These are phyloP conservation scores for Melipona bicolor DNA, from an alignment of 2,888 invertebrate species.

Conservation along the genomic window DNA sequence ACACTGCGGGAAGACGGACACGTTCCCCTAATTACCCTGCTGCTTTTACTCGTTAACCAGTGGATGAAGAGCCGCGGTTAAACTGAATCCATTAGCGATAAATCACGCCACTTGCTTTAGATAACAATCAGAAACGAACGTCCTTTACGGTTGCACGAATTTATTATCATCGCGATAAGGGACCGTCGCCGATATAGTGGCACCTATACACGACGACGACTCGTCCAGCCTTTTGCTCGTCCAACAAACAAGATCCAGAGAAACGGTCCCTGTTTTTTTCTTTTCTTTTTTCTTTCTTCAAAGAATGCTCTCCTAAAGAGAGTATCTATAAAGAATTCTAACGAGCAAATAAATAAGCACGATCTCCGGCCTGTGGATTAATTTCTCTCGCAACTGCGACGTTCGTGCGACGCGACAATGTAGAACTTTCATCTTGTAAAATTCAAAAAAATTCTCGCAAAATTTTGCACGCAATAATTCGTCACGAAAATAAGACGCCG, in stretches of 20 bases:
- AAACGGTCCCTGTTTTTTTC: neutral
- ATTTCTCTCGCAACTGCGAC: neutral
- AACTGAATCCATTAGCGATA: conserved; percentile 62
- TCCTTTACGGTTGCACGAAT: conserved; percentile 45
- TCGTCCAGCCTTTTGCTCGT: neutral
- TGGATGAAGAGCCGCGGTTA: conserved; percentile 48
- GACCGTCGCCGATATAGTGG: conserved; percentile 19
- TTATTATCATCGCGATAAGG: conserved; percentile 43
- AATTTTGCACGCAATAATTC: no score
- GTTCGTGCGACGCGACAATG: neutral
- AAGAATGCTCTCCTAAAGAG: neutral
- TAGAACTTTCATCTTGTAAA: no score
- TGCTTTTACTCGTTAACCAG: conserved; percentile 28
- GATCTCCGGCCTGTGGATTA: neutral
- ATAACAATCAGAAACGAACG: conserved; percentile 50
- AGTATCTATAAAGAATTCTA: neutral
- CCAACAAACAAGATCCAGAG: neutral
- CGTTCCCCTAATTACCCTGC: conserved; percentile 42
- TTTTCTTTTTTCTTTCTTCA: neutral
- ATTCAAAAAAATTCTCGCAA: no score
- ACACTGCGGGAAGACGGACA: conserved; percentile 15
- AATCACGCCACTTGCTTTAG: conserved; percentile 42
- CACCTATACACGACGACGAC: conserved; percentile 29
- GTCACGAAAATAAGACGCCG: no score
- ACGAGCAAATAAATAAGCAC: neutral